phyloP scores from a whole-genome alignment of 1,140 invertebrate genomes.

The Drosophila orosa region DNA sequence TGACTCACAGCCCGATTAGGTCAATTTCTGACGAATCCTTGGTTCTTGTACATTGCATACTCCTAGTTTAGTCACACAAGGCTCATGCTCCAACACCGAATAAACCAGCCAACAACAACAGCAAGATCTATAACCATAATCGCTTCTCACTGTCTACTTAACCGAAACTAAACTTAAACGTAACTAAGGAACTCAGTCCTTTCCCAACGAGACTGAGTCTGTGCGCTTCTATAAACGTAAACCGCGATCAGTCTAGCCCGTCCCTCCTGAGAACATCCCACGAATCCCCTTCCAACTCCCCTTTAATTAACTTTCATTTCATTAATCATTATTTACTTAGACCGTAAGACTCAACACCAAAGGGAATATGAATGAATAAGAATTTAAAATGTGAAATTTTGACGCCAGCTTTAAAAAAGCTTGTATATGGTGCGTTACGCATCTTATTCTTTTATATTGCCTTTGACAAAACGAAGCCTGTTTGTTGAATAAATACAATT shows the following conservation, averaged over 20 bases:
- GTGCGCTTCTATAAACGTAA: slow-evolving; percentile 53
- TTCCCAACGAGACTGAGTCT: slow-evolving; percentile 42
- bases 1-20: slow-evolving; percentile 54
- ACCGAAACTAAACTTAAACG: slow-evolving; percentile 38
- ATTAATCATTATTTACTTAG: slow-evolving; percentile 67
- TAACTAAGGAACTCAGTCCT: slow-evolving; percentile 50
- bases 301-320: slow-evolving; percentile 71
- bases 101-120: slow-evolving; percentile 60
- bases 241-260: slow-evolving; percentile 49
- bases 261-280: slow-evolving; percentile 8
- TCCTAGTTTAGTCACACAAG: slow-evolving; percentile 42
- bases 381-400: too few relatives aligned
- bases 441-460: neutral
- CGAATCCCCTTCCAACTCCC: slow-evolving; percentile 6
- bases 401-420: too few relatives aligned
- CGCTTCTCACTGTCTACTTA: slow-evolving; percentile 74
- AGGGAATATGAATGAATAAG: neutral
- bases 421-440: neutral
- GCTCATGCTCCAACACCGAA: slow-evolving; percentile 80
- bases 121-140: slow-evolving; percentile 43
- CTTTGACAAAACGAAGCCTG: slow-evolving; percentile 49
- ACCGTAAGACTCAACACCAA: slow-evolving; percentile 42
- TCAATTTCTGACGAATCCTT: slow-evolving; percentile 24
- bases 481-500: slow-evolving; percentile 7
- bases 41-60: slow-evolving; percentile 50